A percentile compares a stretch with the other conserved stretches of the same genome.
phyloP scores from a whole-genome alignment of 2,888 invertebrate species.

The Mystacides longicornis region DNA sequence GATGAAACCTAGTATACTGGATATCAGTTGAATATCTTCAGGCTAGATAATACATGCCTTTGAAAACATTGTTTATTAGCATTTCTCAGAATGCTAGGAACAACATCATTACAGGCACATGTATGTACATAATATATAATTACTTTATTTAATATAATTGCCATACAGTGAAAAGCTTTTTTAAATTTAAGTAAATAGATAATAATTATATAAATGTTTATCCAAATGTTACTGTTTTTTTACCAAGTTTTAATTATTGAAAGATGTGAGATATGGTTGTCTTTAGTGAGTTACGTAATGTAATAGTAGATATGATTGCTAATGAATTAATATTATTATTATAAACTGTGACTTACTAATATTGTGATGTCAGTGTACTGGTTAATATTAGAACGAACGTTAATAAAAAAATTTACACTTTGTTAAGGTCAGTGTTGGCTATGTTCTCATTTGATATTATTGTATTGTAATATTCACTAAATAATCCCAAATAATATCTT shows the following conservation, averaged over 20 bases:
- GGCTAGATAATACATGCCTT: too few species aligned
- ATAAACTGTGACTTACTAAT: neutral
- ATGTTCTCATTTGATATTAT: too few species aligned
- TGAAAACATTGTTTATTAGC: too few species aligned
- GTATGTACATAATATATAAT: too few species aligned
- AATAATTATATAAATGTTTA: neutral
- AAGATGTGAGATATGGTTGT: slow-evolving; percentile 1
- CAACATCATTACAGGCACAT: too few species aligned
- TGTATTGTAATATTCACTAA: too few species aligned
- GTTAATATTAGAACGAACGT: neutral
- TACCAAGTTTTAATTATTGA: slow-evolving; percentile 6
- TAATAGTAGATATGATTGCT: neutral
- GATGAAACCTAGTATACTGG: too few species aligned
- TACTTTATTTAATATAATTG: slow-evolving; percentile 11
- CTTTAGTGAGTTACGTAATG: neutral
- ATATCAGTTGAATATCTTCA: too few species aligned
- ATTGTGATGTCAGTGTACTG: slow-evolving; percentile 2
- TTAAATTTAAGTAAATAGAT: slow-evolving; percentile 2
- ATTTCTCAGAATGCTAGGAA: too few species aligned
- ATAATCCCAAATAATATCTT: neutral
- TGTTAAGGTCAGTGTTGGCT: neutral
- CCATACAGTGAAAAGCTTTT: slow-evolving; percentile 15
- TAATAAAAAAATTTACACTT: neutral
- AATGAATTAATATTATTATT: neutral
- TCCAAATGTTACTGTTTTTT: slow-evolving; percentile 3